Evolutionary conservation across 1,140 invertebrate genomes (phyloP).

Genomic region (Dreissena polymorpha): DNA sequence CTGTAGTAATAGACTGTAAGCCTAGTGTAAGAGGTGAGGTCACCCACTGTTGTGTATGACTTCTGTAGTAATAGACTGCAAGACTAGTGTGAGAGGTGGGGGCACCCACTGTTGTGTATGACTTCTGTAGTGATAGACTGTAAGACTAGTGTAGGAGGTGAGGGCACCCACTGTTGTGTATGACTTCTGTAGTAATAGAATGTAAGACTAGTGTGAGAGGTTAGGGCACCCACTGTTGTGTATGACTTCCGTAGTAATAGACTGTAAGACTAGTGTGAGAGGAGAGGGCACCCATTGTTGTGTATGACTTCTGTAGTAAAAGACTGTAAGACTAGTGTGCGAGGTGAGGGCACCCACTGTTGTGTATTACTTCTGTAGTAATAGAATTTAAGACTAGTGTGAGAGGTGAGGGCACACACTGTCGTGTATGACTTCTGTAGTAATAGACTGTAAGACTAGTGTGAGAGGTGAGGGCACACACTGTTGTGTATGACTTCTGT

Average conservation of each 20-base stretch:
- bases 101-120: conserved; percentile 65
- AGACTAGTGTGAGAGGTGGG: no score
- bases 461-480: conserved; percentile 36
- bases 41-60: conserved; percentile 67
- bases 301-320: conserved; percentile 60
- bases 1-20: neutral
- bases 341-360: conserved; percentile 56
- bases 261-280: no score
- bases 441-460: no score
- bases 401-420: conserved; percentile 54
- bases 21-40: no score
- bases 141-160: no score
- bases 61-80: conserved; percentile 29
- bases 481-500: conserved; percentile 67
- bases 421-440: conserved; percentile 63
- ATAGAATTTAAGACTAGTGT: no score
- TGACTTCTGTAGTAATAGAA: conserved; percentile 49
- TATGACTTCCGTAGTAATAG: conserved; percentile 55
- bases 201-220: no score
- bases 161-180: conserved; percentile 65
- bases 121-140: conserved; percentile 47
- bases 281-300: conserved; percentile 58
- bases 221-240: conserved; percentile 63
- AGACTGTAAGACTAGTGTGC: no score
- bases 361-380: conserved; percentile 62